phyloP scores from a whole-genome alignment of 1,140 invertebrate species.

The Drepana arcuata region DNA sequence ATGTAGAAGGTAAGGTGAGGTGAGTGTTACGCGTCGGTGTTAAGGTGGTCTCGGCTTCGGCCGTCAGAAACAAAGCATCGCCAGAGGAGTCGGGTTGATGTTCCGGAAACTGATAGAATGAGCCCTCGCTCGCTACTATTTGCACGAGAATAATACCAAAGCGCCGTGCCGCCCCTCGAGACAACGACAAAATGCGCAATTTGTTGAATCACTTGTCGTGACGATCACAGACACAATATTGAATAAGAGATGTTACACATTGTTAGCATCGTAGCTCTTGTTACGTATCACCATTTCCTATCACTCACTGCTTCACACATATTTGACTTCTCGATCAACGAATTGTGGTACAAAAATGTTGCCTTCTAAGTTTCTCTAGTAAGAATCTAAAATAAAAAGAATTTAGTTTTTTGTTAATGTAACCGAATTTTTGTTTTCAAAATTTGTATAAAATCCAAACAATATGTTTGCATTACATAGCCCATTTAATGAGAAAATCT shows the following conservation, averaged over 20 bases:
- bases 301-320: too few species aligned
- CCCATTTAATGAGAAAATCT: too few species aligned
- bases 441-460: too few species aligned
- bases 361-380: too few species aligned
- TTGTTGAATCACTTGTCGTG: constrained; percentile 26
- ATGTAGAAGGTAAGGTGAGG: neutral
- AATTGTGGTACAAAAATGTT: too few species aligned
- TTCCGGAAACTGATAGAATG: constrained; percentile 40
- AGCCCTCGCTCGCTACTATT: constrained; percentile 17
- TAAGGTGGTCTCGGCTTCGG: constrained; percentile 15
- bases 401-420: too few species aligned
- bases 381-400: too few species aligned
- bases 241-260: neutral
- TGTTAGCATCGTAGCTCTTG: neutral
- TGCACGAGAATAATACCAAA: constrained; percentile 22
- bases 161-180: constrained; percentile 16
- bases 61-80: constrained; percentile 29
- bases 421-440: too few species aligned
- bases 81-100: too few species aligned
- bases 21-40: constrained; percentile 16
- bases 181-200: constrained; percentile 30
- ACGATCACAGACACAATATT: constrained; percentile 15
- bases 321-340: too few species aligned
- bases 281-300: too few species aligned
- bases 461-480: too few species aligned